Evolutionary conservation across 2,888 invertebrate genomes (phyloP).

Genomic region (Griposia aprilina): DNA sequence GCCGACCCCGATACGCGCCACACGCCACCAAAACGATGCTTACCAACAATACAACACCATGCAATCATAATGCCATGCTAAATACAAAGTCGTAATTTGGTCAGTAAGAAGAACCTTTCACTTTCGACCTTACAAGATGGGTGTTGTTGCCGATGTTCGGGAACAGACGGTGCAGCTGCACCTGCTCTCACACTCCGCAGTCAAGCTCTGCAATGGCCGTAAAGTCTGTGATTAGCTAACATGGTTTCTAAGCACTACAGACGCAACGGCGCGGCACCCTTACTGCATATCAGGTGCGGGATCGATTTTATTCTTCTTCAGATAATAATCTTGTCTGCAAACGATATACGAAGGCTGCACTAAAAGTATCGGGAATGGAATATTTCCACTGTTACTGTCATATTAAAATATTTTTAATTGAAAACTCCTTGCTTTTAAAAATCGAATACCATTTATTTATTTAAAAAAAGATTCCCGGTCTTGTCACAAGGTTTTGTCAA

Average conservation of each 20-base stretch:
- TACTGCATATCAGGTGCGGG: background rate
- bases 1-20: slow-evolving; percentile 62
- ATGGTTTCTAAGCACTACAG: background rate
- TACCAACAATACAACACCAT: background rate
- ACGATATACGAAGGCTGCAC: too few relatives aligned
- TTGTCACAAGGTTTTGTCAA: too few relatives aligned
- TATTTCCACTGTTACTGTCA: too few relatives aligned
- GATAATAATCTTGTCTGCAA: background rate
- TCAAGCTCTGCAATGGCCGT: background rate
- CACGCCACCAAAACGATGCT: slow-evolving; percentile 22
- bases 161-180: background rate
- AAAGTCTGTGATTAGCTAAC: background rate
- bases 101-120: background rate
- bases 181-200: background rate
- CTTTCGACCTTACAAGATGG: background rate
- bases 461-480: too few relatives aligned
- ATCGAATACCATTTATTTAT: too few relatives aligned
- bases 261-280: background rate
- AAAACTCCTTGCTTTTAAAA: too few relatives aligned
- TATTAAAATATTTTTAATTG: too few relatives aligned
- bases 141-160: background rate
- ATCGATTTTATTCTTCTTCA: background rate
- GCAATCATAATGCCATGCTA: background rate
- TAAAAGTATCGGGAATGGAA: too few relatives aligned
- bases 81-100: background rate